Evolutionary conservation across 2,888 invertebrate genomes (phyloP).

Genomic region (Athalia circularis): DNA sequence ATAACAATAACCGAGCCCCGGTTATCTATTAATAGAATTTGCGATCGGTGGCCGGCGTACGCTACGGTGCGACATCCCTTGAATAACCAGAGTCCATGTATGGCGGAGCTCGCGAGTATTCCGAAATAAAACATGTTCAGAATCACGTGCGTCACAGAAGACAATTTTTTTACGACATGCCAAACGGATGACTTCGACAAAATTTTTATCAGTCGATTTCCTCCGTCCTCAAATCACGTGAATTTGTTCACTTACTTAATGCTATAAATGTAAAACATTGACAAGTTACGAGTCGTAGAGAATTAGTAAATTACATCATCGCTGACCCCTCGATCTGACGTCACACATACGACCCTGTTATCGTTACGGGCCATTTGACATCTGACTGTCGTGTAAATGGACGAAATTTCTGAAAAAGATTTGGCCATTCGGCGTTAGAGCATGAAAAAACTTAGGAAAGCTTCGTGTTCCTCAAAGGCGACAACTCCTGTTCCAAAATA

Average conservation of each 20-base stretch:
- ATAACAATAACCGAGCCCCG: background rate
- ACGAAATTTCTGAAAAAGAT: constrained; percentile 20
- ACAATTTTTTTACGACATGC: too few relatives aligned
- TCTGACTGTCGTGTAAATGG: constrained; percentile 25
- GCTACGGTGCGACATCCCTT: background rate
- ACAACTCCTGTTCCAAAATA: background rate
- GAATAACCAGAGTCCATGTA: background rate
- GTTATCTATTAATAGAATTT: constrained; percentile 4
- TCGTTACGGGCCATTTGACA: constrained; percentile 22
- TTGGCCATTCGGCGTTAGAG: background rate
- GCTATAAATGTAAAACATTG: too few relatives aligned
- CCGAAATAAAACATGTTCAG: background rate
- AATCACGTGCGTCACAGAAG: too few relatives aligned
- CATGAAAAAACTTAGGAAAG: background rate
- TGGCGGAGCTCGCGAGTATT: background rate
- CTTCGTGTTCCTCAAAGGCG: background rate
- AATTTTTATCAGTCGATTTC: too few relatives aligned
- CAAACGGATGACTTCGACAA: too few relatives aligned
- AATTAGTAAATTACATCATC: too few relatives aligned
- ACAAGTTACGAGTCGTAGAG: too few relatives aligned
- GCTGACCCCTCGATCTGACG: background rate
- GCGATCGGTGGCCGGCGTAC: background rate
- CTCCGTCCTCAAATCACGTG: too few relatives aligned
- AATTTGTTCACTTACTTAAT: too few relatives aligned
- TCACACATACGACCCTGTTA: constrained; percentile 8